Evolutionary conservation across 2,113 vertebrate species (phyloP).

Genomic region (Acrocephalus kingi): DNA sequence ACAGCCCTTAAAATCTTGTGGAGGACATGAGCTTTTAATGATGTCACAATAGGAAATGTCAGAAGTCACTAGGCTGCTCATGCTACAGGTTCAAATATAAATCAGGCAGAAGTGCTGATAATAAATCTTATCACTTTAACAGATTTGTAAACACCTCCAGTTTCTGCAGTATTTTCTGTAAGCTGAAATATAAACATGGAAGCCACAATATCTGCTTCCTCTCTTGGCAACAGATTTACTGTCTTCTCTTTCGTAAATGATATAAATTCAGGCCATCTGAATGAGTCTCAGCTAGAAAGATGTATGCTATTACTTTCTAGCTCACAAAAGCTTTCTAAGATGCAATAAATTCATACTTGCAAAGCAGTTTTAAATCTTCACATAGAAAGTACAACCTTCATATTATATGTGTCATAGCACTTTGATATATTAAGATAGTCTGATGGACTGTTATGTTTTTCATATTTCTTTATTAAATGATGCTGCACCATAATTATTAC

Average conservation of each 20-base stretch:
- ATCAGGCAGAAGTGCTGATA: not conserved
- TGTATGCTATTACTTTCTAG: not conserved
- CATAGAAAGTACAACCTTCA: not conserved
- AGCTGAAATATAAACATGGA: not conserved
- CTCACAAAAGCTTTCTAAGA: slow-evolving; percentile 16
- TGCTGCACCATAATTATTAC: not conserved
- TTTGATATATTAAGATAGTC: not conserved
- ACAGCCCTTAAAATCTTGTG: not conserved
- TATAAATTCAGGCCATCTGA: slow-evolving; percentile 1
- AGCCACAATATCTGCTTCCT: not conserved
- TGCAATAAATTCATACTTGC: slow-evolving; percentile 2
- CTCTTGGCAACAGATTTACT: not conserved
- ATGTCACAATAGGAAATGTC: not conserved
- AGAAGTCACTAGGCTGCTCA: not conserved
- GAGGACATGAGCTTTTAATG: not conserved
- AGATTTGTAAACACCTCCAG: not conserved
- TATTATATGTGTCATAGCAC: not conserved
- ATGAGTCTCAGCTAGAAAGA: not conserved
- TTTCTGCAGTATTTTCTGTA: slow-evolving; percentile 2
- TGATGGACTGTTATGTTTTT: not conserved
- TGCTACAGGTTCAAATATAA: not conserved
- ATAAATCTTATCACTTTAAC: not conserved
- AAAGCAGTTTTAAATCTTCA: slow-evolving; percentile 21
- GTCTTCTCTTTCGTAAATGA: not conserved
- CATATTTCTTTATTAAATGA: slow-evolving; percentile 12